Evolutionary conservation across 2,888 invertebrate species (phyloP).

Genomic region (Holacanthella duospinosa): DNA sequence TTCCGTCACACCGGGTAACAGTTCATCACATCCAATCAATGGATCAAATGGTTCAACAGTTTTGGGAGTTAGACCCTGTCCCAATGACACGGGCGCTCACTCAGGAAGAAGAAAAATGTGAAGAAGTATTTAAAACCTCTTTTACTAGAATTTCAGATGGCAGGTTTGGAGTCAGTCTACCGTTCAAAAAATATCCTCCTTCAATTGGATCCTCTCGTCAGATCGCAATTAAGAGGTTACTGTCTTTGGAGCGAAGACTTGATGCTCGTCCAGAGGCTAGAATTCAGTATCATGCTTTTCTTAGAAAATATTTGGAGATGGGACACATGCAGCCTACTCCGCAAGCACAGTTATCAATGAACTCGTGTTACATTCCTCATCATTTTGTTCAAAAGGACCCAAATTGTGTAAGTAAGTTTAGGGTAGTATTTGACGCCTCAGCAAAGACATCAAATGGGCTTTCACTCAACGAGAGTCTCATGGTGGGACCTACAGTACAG

Average conservation of each 20-base stretch:
- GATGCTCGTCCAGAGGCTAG: neutral
- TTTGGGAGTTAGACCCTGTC: conserved; percentile 37
- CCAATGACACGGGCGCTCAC: conserved; percentile 18
- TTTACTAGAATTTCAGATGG: conserved; percentile 26
- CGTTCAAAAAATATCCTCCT: conserved; percentile 12
- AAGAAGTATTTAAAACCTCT: conserved; percentile 31
- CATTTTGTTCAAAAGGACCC: conserved; percentile 16
- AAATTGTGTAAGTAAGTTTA: conserved; percentile 19
- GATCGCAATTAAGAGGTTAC: neutral
- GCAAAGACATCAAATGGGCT: conserved; percentile 6
- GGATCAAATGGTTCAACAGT: conserved; percentile 8
- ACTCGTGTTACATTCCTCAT: conserved; percentile 20
- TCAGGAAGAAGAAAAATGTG: conserved; percentile 32
- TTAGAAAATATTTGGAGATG: conserved; percentile 9
- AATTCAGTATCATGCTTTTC: neutral
- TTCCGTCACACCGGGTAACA: neutral
- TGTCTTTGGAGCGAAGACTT: conserved; percentile 1
- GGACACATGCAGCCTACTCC: conserved; percentile 14
- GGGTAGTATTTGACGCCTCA: conserved; percentile 22
- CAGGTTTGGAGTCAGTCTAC: conserved; percentile 35
- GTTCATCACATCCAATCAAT: neutral
- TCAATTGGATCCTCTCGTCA: neutral
- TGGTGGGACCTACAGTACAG: conserved; percentile 39
- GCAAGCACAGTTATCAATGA: neutral
- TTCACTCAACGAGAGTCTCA: conserved; percentile 32